Base-by-base conservation (phyloP, 2,888 invertebrate genomes). In the Machimus atricapillus region DNA sequence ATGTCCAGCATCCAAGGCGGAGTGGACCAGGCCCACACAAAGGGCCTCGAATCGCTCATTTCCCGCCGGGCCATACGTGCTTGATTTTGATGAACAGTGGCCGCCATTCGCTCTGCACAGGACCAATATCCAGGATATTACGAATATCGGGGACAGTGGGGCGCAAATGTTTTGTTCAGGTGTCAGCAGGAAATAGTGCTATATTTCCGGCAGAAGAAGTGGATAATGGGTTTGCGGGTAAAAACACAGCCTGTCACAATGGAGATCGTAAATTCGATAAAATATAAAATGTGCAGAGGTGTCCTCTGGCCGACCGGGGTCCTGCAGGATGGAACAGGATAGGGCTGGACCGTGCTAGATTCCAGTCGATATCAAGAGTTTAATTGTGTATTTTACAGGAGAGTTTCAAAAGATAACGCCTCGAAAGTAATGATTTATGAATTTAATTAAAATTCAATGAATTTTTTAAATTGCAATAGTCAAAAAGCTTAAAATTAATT, bases 151-250 rank as follows among this genome's bases (percentile, higher is more conserved):
- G 19, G 58, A 23, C 4, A n/a, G 58, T 19, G 58, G 23, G 19
- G 19, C 23, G 19, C 19, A 77, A 77, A 77, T 40, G 77, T 19
- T 77, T 43, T 77, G 77, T 77, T 77, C 77, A 77, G 77, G 77
- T 77, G 77, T 77, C 77, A 77, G 77, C 77, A 77, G 77, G 77
- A 77, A 77, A 77, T 77, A 77, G 77, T 77, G 19, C 19, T 43
- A 77, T 77, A 77, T 77, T 77, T 77, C 77, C 43, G 40, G 40
- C 77, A 77, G 40, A 77, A 77, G 77, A 77, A 77, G 19, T 77
- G 77, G 77, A 77, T 77, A 77, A 77, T 77, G 77, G 77, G n/a
- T 77, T 77, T 77, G 77, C 16, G 77, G 34, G 77, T 77, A 77
- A 19, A 77, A 77, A 77, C 77, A 77, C 77, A 77, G 12, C 9